Base-by-base conservation (phyloP, 2,888 invertebrate species). In the Tiliacea aurago region DNA sequence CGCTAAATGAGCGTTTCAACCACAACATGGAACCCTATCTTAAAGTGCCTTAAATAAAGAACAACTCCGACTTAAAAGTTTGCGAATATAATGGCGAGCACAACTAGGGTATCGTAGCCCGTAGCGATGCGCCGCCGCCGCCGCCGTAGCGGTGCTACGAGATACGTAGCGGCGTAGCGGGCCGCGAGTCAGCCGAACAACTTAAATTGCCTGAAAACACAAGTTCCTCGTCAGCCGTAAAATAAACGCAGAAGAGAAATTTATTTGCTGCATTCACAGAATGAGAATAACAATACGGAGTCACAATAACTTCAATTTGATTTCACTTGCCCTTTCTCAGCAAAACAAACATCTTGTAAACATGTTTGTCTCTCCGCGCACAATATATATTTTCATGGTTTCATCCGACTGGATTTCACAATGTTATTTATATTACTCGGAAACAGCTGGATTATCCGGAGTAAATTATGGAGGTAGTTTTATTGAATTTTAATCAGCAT, bases 201-300 rank as follows among this genome's bases (percentile, higher is more conserved):
- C 89, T 93, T 91, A 91, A 93, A 93, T 93, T 91, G 89, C 88
- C 88, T 90, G 89, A 89, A 90, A 91, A 90, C 87, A 90, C 87
- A 90, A 90, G 88, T 91, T 89, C 70, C 77, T 85, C 88, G 87
- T 88, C 86, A 89, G 87, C 87, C 86, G 76, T 84, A 86, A 86
- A 86, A 88, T 89, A 89, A 90, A 89, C 86, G 85, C 80, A 81
- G 81, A 80, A 80, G 81, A 83, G 83, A 89, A 80, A 86, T 87
- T 87, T 89, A 85, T 90, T 88, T 85, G 87, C 85, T 84, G 86
- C 85, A 88, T 89, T 90, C 88, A 86, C 86, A 86, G 81, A 89
- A 86, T 73, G 79, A 79, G 88, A 89, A 87, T 86, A 88, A 89
- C 89, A 90, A 90, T 90, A 87, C 84, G 78, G 77, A 84, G 83